Percentiles rank a stretch among this genome's conserved stretches.
Evolutionary conservation across 37 sponge, comb jelly and placozoan species (phyloP).

Genomic region (Sycon ciliatum): DNA sequence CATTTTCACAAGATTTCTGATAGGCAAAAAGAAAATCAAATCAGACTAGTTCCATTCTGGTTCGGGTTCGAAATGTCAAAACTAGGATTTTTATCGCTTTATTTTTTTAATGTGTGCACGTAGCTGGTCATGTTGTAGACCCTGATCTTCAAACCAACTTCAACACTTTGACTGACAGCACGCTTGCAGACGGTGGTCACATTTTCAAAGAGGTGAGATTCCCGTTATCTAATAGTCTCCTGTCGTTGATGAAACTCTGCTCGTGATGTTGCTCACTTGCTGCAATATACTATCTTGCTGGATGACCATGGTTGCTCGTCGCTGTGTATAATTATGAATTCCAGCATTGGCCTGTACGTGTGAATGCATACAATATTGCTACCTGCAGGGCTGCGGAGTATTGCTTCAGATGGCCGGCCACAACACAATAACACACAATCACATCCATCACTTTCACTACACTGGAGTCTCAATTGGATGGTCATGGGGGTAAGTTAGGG

Average conservation of each 20-base stretch:
- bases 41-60: too few species aligned
- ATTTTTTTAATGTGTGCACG: too few species aligned
- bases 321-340: too few species aligned
- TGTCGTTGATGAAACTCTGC: too few species aligned
- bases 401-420: not conserved
- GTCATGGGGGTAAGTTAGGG: constrained; percentile 12
- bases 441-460: constrained; percentile 10
- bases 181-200: constrained; percentile 2
- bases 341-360: not conserved
- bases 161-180: not conserved
- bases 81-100: too few species aligned
- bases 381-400: not conserved
- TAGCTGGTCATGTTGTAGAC: not conserved
- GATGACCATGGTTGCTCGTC: too few species aligned
- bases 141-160: not conserved
- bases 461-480: constrained; percentile 13
- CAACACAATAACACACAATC: not conserved
- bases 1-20: too few species aligned
- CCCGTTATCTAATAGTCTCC: too few species aligned
- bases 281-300: too few species aligned
- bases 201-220: not conserved
- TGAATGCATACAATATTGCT: not conserved
- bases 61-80: too few species aligned
- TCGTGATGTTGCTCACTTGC: too few species aligned
- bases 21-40: too few species aligned